A percentile compares a stretch with the other conserved stretches of the same genome.
phyloP scores from a whole-genome alignment of 2,888 invertebrate species.

The Drosophila atroscutellata region DNA sequence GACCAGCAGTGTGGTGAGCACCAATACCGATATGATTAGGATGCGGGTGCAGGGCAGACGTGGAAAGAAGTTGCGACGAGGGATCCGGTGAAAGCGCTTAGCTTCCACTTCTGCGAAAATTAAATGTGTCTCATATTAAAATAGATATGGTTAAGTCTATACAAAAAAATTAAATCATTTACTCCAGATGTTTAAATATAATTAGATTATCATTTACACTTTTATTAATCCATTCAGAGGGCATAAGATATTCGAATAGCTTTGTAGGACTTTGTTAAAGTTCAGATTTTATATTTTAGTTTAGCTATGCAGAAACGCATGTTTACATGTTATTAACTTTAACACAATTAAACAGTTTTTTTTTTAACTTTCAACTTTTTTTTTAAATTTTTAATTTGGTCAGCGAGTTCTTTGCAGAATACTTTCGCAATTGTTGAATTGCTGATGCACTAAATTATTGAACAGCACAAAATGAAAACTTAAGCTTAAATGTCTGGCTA shows the following conservation, averaged over 20 bases:
- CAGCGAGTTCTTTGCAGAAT: constrained; percentile 42
- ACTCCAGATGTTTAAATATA: background rate
- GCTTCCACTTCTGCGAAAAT: constrained; percentile 64
- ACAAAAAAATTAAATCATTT: background rate
- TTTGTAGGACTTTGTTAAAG: constrained; percentile 35
- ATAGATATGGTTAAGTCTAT: background rate
- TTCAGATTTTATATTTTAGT: constrained; percentile 19
- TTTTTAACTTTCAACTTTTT: constrained; percentile 2
- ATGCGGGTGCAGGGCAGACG: constrained; percentile 57
- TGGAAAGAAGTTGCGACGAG: constrained; percentile 55
- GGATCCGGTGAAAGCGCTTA: constrained; percentile 40
- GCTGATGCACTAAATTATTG: constrained; percentile 55
- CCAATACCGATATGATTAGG: constrained; percentile 61
- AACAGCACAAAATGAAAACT: constrained; percentile 27
- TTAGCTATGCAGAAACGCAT: constrained; percentile 40
- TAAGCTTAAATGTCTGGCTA: constrained; percentile 26
- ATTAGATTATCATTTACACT: background rate
- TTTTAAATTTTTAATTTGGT: constrained; percentile 36
- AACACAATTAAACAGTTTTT: constrained; percentile 27
- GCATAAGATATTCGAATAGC: constrained; percentile 11
- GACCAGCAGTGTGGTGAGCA: constrained; percentile 67
- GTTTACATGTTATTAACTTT: constrained; percentile 54
- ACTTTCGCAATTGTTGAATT: constrained; percentile 66
- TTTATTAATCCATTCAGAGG: background rate
- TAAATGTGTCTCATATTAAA: background rate